Percentiles rank a stretch among this genome's conserved stretches.
phyloP scores from a whole-genome alignment of 2,113 vertebrate genomes.

The Anseranas semipalmata region DNA sequence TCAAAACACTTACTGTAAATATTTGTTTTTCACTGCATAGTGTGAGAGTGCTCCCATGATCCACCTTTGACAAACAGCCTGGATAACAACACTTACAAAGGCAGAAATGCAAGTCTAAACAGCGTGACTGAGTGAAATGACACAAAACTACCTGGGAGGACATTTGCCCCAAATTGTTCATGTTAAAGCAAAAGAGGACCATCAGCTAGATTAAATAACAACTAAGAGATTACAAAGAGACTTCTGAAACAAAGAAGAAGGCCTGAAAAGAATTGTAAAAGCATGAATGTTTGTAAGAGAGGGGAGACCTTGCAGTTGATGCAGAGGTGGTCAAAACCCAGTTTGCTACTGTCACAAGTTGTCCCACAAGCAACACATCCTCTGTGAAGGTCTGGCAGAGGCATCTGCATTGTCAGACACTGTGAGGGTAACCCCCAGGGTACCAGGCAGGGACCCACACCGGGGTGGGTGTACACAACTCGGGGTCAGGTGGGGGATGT shows the following conservation, averaged over 20 bases:
- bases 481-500: accelerated
- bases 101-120: not conserved
- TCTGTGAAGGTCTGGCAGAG: not conserved
- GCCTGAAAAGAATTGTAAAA: not conserved
- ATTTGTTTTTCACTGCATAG: not conserved
- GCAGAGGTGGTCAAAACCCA: not conserved
- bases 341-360: not conserved
- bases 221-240: not conserved
- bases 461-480: too few relatives aligned
- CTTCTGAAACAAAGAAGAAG: not conserved
- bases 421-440: not conserved
- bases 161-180: not conserved
- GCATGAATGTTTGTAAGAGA: not conserved
- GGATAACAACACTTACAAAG: not conserved
- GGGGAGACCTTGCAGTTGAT: not conserved
- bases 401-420: accelerated
- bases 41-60: not conserved
- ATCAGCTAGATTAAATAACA: not conserved
- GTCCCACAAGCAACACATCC: not conserved
- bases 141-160: not conserved
- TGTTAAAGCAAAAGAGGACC: not conserved
- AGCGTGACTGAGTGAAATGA: not conserved
- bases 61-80: not conserved
- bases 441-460: not conserved
- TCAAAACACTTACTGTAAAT: not conserved